phyloP scores from a whole-genome alignment of 1,140 invertebrate species.

The Pseudomyrmex sp. region DNA sequence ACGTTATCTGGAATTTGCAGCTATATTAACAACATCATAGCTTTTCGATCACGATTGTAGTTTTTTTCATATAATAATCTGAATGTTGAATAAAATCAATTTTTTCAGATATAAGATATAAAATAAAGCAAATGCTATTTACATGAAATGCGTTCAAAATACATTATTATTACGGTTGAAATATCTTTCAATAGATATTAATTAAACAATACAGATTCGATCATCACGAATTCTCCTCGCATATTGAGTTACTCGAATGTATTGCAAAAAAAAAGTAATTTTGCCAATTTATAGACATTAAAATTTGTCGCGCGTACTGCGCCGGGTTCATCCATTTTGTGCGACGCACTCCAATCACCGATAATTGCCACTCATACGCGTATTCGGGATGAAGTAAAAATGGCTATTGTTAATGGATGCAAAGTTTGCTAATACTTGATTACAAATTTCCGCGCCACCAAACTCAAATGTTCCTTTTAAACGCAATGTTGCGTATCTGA shows the following conservation, averaged over 20 bases:
- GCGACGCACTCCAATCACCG: slow-evolving; percentile 3
- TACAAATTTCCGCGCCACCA: background rate
- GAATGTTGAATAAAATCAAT: background rate
- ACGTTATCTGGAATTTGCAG: background rate
- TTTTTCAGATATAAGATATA: too few relatives aligned
- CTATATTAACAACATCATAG: background rate
- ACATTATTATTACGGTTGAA: slow-evolving; percentile 8
- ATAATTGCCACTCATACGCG: slow-evolving; percentile 25
- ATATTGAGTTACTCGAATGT: background rate
- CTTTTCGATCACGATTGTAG: background rate
- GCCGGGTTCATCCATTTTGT: background rate
- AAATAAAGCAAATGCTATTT: background rate
- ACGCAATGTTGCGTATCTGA: slow-evolving; percentile 37
- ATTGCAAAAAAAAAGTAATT: background rate
- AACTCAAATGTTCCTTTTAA: slow-evolving; percentile 19
- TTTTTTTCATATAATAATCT: background rate
- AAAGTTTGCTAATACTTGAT: slow-evolving; percentile 33
- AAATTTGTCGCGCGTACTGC: background rate
- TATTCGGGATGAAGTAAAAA: slow-evolving; percentile 26
- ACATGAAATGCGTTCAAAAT: background rate
- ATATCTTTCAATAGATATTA: slow-evolving; percentile 11
- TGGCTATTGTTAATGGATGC: background rate
- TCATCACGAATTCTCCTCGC: background rate
- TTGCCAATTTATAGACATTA: slow-evolving; percentile 9
- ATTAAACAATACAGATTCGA: slow-evolving; percentile 18